Conservation (phyloP, 2,888 invertebrate genomes). For the Scaptomyza flava region DNA sequence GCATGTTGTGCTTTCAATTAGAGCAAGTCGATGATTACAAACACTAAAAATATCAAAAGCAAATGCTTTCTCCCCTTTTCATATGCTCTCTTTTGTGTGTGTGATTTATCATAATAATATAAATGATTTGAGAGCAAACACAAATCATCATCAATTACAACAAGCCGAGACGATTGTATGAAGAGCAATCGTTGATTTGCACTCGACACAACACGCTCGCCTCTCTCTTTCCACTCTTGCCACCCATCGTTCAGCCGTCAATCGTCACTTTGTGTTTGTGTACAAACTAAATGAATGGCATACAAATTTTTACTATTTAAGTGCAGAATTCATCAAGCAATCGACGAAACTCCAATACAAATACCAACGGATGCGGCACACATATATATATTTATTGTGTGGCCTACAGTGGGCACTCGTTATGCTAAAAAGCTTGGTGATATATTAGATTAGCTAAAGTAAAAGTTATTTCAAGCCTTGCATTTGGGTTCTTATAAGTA, state of each 20-base stretch:
- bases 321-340: slow-evolving; percentile 59
- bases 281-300: slow-evolving; percentile 78
- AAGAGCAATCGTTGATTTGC: slow-evolving; percentile 57
- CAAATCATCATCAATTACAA: slow-evolving; percentile 75
- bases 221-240: background rate
- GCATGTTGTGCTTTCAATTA: slow-evolving; percentile 78
- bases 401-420: slow-evolving; percentile 5
- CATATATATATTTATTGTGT: background rate
- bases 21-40: slow-evolving; percentile 64
- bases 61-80: slow-evolving; percentile 10
- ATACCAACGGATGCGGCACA: slow-evolving; percentile 19
- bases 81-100: slow-evolving; percentile 25
- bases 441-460: too few relatives aligned
- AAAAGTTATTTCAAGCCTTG: too few relatives aligned
- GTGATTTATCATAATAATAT: slow-evolving; percentile 82
- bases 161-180: slow-evolving; percentile 36
- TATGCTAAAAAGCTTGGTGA: background rate
- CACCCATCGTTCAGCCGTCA: slow-evolving; percentile 2
- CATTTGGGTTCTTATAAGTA: too few relatives aligned
- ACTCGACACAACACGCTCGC: slow-evolving; percentile 36
- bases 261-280: slow-evolving; percentile 37
- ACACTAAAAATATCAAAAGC: slow-evolving; percentile 79
- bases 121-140: slow-evolving; percentile 59
- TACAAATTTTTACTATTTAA: slow-evolving; percentile 72
- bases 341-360: slow-evolving; percentile 36